Evolutionary conservation across 2,888 invertebrate species (phyloP), one percentile per base, ranked within the genome.

Genomic region (Argynnis bischoffii): DNA sequence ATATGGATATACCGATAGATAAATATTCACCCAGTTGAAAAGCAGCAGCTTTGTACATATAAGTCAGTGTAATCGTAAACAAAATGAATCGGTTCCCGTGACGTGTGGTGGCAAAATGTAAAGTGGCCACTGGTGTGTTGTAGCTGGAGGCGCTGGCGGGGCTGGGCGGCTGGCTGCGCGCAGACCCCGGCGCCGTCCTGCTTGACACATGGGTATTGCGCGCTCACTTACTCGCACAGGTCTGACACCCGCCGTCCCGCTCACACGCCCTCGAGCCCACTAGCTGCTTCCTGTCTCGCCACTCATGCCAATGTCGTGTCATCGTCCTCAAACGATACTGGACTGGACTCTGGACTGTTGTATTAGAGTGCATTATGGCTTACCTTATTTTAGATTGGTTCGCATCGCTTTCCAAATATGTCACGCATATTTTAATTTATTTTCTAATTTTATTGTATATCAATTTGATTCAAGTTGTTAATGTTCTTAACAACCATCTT

Each of bases 141-240:
- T 93, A 93, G 93, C 86, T 93, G 91, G 93, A 93, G 91, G 89
- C 93, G 88, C 85, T 93, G 85, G 90, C 93, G 77, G 92, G 92
- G 75, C 87, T 90, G 84, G 85, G 91, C 86, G 92, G 91, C 76
- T 90, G 90, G 90, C 88, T 91, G 90, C 90, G 92, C 83, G 86
- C 90, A 77, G 92, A 90, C 79, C 89, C 90, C 75, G 88, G 87
- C 85, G 81, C 84, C 82, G 90, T 85, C 79, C 90, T 92, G 83
- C 90, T 93, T 85, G 92, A 93, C 89, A 92, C 92, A 83, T 93
- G 92, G 93, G 93, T 93, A 93, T 92, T 93, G 91, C 92, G 92
- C 92, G 92, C 92, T 92, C 92, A 89, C 92, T 92, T 91, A 89
- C 90, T 92, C 89, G 90, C 92, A 88, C 92, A 92, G 92, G 92